Percentiles rank a stretch among this genome's conserved stretches.
These are phyloP conservation scores for Danaus plexippus DNA, from an alignment of 1,140 invertebrate species.

Conservation along the genomic window DNA sequence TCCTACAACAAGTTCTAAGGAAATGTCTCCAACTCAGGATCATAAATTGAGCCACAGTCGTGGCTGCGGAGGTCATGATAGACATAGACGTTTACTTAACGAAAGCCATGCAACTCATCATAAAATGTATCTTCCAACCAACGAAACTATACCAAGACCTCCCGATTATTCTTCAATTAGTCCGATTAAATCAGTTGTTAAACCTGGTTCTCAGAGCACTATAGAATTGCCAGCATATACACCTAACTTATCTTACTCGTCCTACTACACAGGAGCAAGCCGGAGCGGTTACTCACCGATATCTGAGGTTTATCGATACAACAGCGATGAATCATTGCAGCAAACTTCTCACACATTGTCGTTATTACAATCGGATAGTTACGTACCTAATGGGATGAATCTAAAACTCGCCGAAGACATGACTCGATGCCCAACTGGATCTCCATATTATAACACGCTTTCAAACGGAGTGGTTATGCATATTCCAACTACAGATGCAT, in stretches of 20 bases:
- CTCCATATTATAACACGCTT: conserved; percentile 48
- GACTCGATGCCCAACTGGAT: conserved; percentile 35
- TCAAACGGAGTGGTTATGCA: conserved; percentile 40
- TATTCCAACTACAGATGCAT: conserved; percentile 36
- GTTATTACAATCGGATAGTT: conserved; percentile 43
- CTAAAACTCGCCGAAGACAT: conserved; percentile 56
- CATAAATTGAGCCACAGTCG: conserved; percentile 58
- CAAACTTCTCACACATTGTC: conserved; percentile 46
- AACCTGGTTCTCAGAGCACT: conserved; percentile 37
- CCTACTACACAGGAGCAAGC: conserved; percentile 45
- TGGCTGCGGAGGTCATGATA: conserved; percentile 58
- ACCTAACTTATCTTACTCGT: conserved; percentile 53
- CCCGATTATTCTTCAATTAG: conserved; percentile 46
- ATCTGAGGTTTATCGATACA: conserved; percentile 59
- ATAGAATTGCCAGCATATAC: conserved; percentile 56
- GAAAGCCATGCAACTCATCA: conserved; percentile 51
- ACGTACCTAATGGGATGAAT: conserved; percentile 57
- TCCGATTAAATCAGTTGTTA: conserved; percentile 48
- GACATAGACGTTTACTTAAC: conserved; percentile 45
- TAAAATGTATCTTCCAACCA: conserved; percentile 44
- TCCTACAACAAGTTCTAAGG: conserved; percentile 50
- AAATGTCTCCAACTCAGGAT: conserved; percentile 50
- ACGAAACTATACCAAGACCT: conserved; percentile 41
- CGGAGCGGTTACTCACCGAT: conserved; percentile 56
- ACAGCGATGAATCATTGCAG: conserved; percentile 59